Evolutionary conservation across 2,113 vertebrate genomes (phyloP).

Genomic region (Cavia aperea): DNA sequence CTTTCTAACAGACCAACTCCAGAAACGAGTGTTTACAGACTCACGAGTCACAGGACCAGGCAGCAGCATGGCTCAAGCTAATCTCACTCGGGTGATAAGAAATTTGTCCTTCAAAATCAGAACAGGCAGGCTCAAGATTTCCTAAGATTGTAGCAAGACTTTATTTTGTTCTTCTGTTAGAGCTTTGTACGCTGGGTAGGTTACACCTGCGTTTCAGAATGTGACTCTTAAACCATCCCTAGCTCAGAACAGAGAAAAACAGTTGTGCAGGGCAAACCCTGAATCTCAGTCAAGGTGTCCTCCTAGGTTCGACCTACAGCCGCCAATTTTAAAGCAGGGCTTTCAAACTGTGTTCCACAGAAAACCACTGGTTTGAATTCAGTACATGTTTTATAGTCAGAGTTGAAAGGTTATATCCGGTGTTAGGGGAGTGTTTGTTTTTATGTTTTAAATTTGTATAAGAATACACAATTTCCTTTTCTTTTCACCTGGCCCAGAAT

Average conservation of each 20-base stretch:
- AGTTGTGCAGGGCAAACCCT: neutral
- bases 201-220: accelerated
- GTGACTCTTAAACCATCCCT: neutral
- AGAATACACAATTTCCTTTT: neutral
- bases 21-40: constrained; percentile 43
- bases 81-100: constrained; percentile 47
- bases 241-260: neutral
- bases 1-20: neutral
- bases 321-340: neutral
- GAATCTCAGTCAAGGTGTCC: neutral
- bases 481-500: neutral
- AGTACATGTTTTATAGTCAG: neutral
- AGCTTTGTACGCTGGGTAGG: no score
- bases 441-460: neutral
- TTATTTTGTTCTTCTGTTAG: neutral
- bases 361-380: neutral
- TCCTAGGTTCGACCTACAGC: neutral
- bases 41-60: neutral
- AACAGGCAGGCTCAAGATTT: constrained; percentile 26
- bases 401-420: neutral
- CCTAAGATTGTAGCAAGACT: neutral
- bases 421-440: neutral
- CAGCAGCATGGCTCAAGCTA: constrained; percentile 30
- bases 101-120: constrained; percentile 53
- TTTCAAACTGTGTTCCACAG: neutral